A percentile compares a stretch with the other conserved stretches of the same genome.
Evolutionary conservation across 2,113 vertebrate species (phyloP).

Genomic region (Rafetus swinhoei): DNA sequence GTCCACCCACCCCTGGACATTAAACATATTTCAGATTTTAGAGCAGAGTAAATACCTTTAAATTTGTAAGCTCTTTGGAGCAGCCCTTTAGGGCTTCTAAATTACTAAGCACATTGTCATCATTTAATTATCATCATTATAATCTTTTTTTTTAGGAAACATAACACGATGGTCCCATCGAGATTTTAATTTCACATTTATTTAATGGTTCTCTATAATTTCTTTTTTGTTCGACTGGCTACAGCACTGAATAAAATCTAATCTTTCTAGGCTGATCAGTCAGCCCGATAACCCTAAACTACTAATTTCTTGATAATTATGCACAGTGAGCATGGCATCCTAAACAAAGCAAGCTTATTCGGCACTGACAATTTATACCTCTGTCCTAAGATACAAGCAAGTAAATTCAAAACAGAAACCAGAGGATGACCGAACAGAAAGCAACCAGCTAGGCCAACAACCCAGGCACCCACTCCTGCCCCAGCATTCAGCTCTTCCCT

Average conservation of each 20-base stretch:
- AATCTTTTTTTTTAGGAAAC: slow-evolving; percentile 2
- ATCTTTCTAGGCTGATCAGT: slow-evolving; percentile 15
- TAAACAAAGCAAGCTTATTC: background rate
- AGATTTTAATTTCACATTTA: background rate
- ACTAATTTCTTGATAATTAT: background rate
- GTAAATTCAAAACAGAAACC: background rate
- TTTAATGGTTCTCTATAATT: background rate
- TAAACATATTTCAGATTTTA: background rate
- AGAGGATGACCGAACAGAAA: background rate
- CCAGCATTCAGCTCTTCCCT: background rate
- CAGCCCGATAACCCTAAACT: background rate
- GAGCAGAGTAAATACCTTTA: slow-evolving; percentile 9
- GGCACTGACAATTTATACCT: background rate
- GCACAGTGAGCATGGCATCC: background rate
- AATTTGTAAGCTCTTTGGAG: background rate
- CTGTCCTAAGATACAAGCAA: background rate
- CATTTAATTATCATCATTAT: background rate
- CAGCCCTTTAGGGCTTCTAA: rapidly evolving
- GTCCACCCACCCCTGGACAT: rapidly evolving
- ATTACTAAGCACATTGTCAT: background rate
- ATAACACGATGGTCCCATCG: background rate
- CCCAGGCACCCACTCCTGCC: background rate
- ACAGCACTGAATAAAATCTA: background rate
- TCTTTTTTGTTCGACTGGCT: background rate
- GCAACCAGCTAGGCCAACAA: rapidly evolving